Conservation (phyloP, 2,113 vertebrate genomes). For the Perognathus longimembris region DNA sequence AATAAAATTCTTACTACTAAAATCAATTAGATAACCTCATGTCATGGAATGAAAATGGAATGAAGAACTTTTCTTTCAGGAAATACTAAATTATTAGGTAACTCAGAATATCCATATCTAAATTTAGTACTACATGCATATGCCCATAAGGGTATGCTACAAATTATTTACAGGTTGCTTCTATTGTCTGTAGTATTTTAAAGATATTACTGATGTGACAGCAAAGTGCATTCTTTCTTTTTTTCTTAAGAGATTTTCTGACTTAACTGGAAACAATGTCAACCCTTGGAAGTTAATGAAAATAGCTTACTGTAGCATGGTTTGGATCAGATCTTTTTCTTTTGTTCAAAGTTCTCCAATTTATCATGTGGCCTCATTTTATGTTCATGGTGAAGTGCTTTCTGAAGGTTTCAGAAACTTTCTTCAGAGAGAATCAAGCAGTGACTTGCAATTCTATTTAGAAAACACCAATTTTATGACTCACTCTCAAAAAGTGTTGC, state of each 20-base stretch:
- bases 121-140: not conserved
- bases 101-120: not conserved
- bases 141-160: not conserved
- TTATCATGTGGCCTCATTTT: conserved; percentile 41
- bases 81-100: not conserved
- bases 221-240: not conserved
- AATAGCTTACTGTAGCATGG: conserved; percentile 5
- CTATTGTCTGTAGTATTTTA: not conserved
- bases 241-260: not conserved
- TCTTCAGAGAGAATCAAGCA: not conserved
- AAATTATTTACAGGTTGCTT: not conserved
- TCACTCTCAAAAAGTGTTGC: not conserved
- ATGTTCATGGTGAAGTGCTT: conserved; percentile 41
- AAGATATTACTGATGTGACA: too few relatives aligned
- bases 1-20: conserved; percentile 19
- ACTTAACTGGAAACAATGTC: not conserved
- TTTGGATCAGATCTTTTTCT: conserved; percentile 19
- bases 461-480: not conserved
- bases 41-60: not conserved
- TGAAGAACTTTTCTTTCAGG: not conserved
- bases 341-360: not conserved
- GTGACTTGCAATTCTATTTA: conserved; percentile 30
- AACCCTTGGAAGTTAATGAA: conserved; percentile 50
- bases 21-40: not conserved
- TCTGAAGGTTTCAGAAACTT: conserved; percentile 49